phyloP scores from a whole-genome alignment of 2,113 vertebrate genomes.

The Microtus oregoni region DNA sequence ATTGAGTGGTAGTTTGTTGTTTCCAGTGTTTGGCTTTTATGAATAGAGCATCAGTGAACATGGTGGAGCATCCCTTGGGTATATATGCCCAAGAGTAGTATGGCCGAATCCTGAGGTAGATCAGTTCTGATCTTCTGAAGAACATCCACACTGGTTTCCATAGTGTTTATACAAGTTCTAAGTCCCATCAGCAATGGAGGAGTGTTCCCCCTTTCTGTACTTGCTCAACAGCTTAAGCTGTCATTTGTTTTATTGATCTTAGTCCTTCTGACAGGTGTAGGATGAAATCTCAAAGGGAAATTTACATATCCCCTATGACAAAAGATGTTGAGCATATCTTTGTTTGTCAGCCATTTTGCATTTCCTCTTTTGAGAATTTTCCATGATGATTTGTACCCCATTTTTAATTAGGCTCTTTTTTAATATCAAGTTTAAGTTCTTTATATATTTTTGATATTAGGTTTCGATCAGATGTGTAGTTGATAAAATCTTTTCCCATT shows the following conservation, averaged over 20 bases:
- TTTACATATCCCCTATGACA: neutral
- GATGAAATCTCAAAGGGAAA: neutral
- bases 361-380: neutral
- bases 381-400: neutral
- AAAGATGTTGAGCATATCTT: neutral
- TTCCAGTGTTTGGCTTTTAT: neutral
- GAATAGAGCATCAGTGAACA: neutral
- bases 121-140: neutral
- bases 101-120: neutral
- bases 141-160: neutral
- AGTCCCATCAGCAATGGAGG: neutral
- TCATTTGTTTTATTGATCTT: neutral
- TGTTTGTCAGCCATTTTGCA: neutral
- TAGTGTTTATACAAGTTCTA: neutral
- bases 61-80: neutral
- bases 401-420: neutral
- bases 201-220: neutral
- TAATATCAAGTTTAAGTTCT: neutral
- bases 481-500: neutral
- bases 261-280: neutral
- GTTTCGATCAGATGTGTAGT: neutral
- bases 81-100: neutral
- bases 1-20: no score
- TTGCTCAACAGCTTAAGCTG: neutral
- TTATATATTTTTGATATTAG: neutral